phyloP scores from a whole-genome alignment of 1,140 invertebrate genomes.

The Dreissena polymorpha region DNA sequence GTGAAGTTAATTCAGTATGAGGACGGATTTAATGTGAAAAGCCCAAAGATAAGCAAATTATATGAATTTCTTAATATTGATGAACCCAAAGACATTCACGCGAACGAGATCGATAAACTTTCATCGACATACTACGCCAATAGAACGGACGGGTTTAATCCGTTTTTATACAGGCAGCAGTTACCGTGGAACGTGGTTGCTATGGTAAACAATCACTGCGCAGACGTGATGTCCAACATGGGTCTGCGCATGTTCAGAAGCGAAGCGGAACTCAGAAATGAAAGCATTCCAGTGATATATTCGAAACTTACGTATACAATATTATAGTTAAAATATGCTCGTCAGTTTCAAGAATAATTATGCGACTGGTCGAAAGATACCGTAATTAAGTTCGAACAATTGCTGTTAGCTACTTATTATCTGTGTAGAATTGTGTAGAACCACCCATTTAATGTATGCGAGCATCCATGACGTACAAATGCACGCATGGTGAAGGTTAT shows the following conservation, averaged over 20 bases:
- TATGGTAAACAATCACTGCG: background rate
- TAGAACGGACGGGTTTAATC: background rate
- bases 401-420: too few species aligned
- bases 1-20: background rate
- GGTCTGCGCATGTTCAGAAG: background rate
- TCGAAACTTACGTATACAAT: too few species aligned
- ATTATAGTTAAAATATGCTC: too few species aligned
- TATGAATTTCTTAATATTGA: background rate
- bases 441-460: too few species aligned
- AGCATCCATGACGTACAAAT: too few species aligned
- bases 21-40: background rate
- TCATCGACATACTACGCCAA: too few species aligned
- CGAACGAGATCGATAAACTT: background rate
- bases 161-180: background rate
- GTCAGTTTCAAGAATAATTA: too few species aligned
- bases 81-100: background rate
- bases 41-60: background rate
- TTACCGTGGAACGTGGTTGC: background rate
- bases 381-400: too few species aligned
- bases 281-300: background rate
- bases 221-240: background rate
- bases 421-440: too few species aligned
- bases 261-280: constrained; percentile 1
- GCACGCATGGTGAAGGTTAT: too few species aligned
- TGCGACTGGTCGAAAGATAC: too few species aligned